These are phyloP conservation scores for Eupeodes latifasciatus DNA, from an alignment of 2,888 invertebrate species.

Conservation along the genomic window DNA sequence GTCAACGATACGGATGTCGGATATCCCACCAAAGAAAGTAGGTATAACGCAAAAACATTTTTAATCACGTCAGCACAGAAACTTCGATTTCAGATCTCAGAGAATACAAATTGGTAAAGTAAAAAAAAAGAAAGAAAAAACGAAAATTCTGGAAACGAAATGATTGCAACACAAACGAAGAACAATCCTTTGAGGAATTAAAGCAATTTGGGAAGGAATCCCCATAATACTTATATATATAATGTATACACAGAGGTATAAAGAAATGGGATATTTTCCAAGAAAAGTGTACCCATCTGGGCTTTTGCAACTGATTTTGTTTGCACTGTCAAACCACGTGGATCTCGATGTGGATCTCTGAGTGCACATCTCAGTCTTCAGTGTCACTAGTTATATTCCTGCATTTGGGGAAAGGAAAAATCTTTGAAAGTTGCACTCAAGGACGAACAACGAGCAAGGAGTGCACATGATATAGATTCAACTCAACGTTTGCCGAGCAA, in stretches of 20 bases:
- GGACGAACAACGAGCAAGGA: slow-evolving; percentile 7
- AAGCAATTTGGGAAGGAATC: slow-evolving; percentile 43
- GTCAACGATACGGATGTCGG: not conserved
- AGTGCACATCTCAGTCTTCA: slow-evolving; percentile 21
- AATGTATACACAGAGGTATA: not conserved
- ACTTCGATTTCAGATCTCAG: slow-evolving; percentile 62
- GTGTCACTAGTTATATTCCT: not conserved
- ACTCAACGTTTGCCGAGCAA: slow-evolving; percentile 20
- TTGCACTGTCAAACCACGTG: slow-evolving; percentile 49
- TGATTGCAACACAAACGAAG: slow-evolving; percentile 48
- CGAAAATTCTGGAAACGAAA: slow-evolving; percentile 22
- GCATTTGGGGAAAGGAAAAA: not conserved
- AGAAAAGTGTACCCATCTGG: slow-evolving; percentile 29
- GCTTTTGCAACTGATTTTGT: slow-evolving; percentile 66
- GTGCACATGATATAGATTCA: not conserved
- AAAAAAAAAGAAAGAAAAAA: slow-evolving; percentile 5
- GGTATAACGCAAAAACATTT: slow-evolving; percentile 34
- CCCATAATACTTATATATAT: not conserved
- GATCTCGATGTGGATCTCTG: not conserved
- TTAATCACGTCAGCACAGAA: slow-evolving; percentile 69
- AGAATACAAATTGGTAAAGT: slow-evolving; percentile 54
- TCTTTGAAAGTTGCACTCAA: slow-evolving; percentile 64
- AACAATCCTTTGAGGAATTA: slow-evolving; percentile 49
- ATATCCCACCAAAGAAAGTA: slow-evolving; percentile 14
- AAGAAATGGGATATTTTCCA: not conserved